A percentile compares a stretch with the other conserved stretches of the same genome.
Conservation (phyloP, 2,797 vertebrate genomes). For the Mionectes olivaceus region DNA sequence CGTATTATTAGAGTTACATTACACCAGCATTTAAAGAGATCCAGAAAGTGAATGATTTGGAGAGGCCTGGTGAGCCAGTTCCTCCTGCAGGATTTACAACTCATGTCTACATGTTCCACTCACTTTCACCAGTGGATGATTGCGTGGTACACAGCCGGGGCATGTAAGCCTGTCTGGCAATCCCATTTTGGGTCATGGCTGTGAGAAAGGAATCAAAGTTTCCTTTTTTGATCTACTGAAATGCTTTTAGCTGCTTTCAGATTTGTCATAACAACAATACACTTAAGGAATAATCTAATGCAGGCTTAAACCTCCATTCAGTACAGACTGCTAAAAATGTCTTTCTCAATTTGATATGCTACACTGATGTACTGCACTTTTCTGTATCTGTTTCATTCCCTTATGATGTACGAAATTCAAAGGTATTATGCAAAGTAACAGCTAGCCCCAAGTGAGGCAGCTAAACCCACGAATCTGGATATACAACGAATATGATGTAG, state of each 20-base stretch:
- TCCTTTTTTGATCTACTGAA: conserved; percentile 25
- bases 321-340: conserved; percentile 48
- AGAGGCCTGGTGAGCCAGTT: background rate
- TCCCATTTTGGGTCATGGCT: background rate
- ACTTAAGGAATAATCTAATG: conserved; percentile 43
- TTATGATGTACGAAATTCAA: conserved; percentile 42
- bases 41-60: background rate
- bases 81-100: background rate
- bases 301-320: background rate
- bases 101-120: background rate
- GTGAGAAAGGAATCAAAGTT: conserved; percentile 15
- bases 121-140: background rate
- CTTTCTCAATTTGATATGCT: conserved; percentile 61
- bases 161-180: background rate
- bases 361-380: conserved; percentile 55
- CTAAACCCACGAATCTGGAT: background rate
- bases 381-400: conserved; percentile 57
- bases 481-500: background rate
- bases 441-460: conserved; percentile 33
- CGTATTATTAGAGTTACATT: background rate
- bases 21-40: background rate
- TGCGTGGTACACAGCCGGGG: background rate
- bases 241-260: conserved; percentile 69
- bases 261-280: conserved; percentile 61
- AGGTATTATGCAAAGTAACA: conserved; percentile 38